Conservation (phyloP, 1,140 invertebrate species). For the Trichonephila clavipes region DNA sequence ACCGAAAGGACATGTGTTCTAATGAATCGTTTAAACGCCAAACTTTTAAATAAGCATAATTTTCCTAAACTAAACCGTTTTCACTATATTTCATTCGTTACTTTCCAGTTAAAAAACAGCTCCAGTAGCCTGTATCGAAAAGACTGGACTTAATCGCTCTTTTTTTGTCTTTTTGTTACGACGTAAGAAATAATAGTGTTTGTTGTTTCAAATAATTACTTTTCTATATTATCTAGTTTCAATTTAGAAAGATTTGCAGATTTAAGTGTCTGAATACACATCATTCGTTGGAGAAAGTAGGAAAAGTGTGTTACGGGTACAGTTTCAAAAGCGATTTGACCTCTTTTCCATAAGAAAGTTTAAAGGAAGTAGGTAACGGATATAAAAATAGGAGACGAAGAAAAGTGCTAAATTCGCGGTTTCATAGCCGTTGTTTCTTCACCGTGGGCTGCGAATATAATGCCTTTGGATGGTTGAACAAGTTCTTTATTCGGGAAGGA, state of each 20-base stretch:
- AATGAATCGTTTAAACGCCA: background rate
- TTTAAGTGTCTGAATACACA: background rate
- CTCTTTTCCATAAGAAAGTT: background rate
- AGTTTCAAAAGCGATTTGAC: conserved; percentile 17
- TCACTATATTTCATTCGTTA: background rate
- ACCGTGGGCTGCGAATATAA: background rate
- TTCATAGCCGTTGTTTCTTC: background rate
- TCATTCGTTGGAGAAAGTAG: background rate
- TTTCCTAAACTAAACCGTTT: background rate
- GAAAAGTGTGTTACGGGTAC: conserved; percentile 9
- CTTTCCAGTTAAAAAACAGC: background rate
- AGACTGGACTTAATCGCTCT: background rate
- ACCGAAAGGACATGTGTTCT: background rate
- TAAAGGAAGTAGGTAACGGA: conserved; percentile 20
- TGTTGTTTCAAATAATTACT: background rate
- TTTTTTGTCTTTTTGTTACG: background rate
- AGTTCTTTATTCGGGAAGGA: background rate
- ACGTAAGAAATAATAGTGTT: background rate
- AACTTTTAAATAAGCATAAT: background rate
- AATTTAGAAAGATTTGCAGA: background rate
- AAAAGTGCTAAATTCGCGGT: background rate
- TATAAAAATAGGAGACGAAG: conserved; percentile 23
- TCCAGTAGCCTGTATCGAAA: background rate
- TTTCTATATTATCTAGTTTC: background rate
- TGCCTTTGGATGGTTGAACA: background rate